Evolutionary conservation across 2,888 invertebrate genomes (phyloP).

Genomic region (Leptopilina syphax): DNA sequence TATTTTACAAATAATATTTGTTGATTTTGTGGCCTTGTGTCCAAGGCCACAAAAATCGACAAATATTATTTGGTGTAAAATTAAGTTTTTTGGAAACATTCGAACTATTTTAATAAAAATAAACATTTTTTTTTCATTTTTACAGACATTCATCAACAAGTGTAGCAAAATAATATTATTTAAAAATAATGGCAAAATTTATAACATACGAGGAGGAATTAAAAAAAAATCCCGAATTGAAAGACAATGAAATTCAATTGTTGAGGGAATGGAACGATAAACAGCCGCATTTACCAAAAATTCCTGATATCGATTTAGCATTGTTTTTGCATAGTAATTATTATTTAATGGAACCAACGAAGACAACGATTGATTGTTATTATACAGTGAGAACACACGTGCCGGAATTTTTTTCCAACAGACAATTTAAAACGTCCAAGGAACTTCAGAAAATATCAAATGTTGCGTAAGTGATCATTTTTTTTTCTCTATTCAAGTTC

Average conservation of each 20-base stretch:
- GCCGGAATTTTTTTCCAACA: constrained; percentile 70
- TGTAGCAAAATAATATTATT: neutral
- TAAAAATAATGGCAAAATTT: constrained; percentile 18
- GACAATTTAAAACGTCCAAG: constrained; percentile 77
- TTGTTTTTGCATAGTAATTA: constrained; percentile 85
- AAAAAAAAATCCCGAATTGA: constrained; percentile 81
- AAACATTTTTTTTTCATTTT: too few species aligned
- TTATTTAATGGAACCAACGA: constrained; percentile 83
- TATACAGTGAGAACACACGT: constrained; percentile 83
- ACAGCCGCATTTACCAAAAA: constrained; percentile 83
- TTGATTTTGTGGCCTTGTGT: too few species aligned
- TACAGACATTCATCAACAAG: too few species aligned
- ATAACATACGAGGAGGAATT: constrained; percentile 79
- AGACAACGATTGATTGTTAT: constrained; percentile 84
- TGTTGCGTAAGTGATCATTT: constrained; percentile 76
- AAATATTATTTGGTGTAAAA: too few species aligned
- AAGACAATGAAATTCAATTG: constrained; percentile 81
- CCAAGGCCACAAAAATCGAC: too few species aligned
- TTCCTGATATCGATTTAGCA: constrained; percentile 80
- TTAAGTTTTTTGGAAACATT: too few species aligned
- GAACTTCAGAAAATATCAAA: constrained; percentile 77
- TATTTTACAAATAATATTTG: too few species aligned
- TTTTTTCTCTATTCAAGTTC: too few species aligned
- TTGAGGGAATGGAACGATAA: constrained; percentile 82
- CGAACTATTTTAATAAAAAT: too few species aligned